Base-by-base conservation (phyloP, 2,113 vertebrate genomes). In the Notarius quadriscutis region DNA sequence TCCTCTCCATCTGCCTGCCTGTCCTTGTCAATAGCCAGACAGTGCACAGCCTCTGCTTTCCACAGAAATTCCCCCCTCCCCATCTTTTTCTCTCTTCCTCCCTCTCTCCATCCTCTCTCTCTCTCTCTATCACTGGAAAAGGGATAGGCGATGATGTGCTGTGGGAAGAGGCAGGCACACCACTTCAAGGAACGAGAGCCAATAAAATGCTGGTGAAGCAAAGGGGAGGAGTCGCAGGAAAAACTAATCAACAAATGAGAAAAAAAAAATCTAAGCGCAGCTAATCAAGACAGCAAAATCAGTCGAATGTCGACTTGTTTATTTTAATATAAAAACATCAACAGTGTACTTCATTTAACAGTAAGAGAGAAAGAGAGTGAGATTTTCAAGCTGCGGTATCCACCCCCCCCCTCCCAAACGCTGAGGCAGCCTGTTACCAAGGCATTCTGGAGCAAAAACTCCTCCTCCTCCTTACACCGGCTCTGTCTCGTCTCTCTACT, bases 341-440 rank as follows among this genome's bases (percentile, higher is more conserved):
- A 48, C 65, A 82, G 53, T 67, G 75, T 72, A 88, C 85, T 84
- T 90, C 88, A 85, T 84, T 83, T 88, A 87, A 81, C 86, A 86
- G 62, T 79, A 51, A 83, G 41, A 41, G 41, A 4, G 41, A 41
- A 41, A 41, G 41, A 41, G 41, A 4, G 63, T 22, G 78, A 71
- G 60, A 17, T 74, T 55, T 60, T 50, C 71, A 67, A 81, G 27
- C 88, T 89, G 86, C 5, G 9, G n/a, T 50, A 67, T 92, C 92
- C 91, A 92, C 90, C 67, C 89, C 77, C 30, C 71, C 27, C 65
- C 8, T 84, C 63, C 50, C 67, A 92, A 93, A 93, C 89, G 92
- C 86, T 92, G 92, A 94, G 93, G 93, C 91, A 93, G 93, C 94
- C 94, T 95, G 95, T 95, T 95, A 94, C 95, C 94, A 95, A 94